Conservation (phyloP, 2,797 vertebrate genomes). For the Lindbergichthys nudifrons region DNA sequence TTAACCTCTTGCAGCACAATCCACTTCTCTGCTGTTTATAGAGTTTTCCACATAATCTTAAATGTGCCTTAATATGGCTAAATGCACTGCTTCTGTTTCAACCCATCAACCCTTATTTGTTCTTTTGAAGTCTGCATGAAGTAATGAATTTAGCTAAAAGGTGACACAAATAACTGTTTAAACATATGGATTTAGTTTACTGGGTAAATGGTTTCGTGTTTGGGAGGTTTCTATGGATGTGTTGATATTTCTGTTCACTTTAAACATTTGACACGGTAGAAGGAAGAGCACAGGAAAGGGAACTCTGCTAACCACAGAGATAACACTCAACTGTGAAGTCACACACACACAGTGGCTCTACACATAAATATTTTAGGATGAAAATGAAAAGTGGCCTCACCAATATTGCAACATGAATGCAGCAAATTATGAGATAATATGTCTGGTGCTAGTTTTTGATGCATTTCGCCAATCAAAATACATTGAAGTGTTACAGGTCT, state of each 20-base stretch:
- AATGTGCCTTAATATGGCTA: neutral
- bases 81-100: neutral
- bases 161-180: neutral
- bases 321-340: slow-evolving; percentile 17
- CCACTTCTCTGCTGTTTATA: neutral
- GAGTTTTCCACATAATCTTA: neutral
- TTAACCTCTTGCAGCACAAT: neutral
- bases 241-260: neutral
- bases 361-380: neutral
- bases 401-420: neutral
- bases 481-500: no score
- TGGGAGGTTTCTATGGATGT: neutral
- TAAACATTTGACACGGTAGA: neutral
- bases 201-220: neutral
- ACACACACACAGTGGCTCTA: neutral
- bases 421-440: neutral
- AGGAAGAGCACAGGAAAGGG: slow-evolving; percentile 52
- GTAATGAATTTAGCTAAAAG: neutral
- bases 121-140: neutral
- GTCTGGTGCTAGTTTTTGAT: neutral
- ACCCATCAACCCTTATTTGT: neutral
- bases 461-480: neutral
- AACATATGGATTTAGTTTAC: neutral
- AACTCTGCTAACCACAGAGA: slow-evolving; percentile 13
- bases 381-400: neutral